Base-by-base conservation (phyloP, 2,797 vertebrate genomes). In the Adelosebastes latens region DNA sequence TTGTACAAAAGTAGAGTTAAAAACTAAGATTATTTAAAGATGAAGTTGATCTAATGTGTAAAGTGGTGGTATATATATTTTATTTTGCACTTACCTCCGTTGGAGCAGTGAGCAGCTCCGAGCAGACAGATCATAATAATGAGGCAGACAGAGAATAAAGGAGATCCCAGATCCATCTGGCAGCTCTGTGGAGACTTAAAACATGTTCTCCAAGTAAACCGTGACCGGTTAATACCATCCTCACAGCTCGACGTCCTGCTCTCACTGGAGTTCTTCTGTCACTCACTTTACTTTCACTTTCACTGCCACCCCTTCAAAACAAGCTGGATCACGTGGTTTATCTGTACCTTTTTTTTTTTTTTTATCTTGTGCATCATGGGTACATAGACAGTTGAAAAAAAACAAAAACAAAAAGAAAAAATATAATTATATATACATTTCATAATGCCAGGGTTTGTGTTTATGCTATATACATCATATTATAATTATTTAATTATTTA, bases 131-230 rank as follows among this genome's bases (percentile, higher is more conserved):
- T 1, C 13, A 85, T 46, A 8, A 79, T 1, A 2, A 74, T 3
- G 39, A 16, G 14, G 20, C 61, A 64, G 12, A 70, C 10, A 2
- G 6, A 24, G 2, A 82, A 1, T 2, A 4, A n/a, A 13, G 56
- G 4, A 8, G 62, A 56, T 2, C 3, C 6, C 36, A 24, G 64
- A 81, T 89, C 89, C 93, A 94, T 93, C 77, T 61, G 82, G 66
- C 70, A 2, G 24, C 52, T 29, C 69, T 13, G 27, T 13, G 3
- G 1, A 55, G 1, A 31, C 2, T 56, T 39, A 71, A 18, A 74
- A 14, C 75, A 77, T 77, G 27, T 8, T 25, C 16, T 4, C 6
- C 14, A 6, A 6, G 11, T 2, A 56, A 8, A 39, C 8, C 10
- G 0, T 0, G 14, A 1, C 8, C 25, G 1, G 13, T 10, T 0